These are phyloP conservation scores for Drosophila prostipennis DNA, from an alignment of 2,888 invertebrate genomes.

Conservation along the genomic window DNA sequence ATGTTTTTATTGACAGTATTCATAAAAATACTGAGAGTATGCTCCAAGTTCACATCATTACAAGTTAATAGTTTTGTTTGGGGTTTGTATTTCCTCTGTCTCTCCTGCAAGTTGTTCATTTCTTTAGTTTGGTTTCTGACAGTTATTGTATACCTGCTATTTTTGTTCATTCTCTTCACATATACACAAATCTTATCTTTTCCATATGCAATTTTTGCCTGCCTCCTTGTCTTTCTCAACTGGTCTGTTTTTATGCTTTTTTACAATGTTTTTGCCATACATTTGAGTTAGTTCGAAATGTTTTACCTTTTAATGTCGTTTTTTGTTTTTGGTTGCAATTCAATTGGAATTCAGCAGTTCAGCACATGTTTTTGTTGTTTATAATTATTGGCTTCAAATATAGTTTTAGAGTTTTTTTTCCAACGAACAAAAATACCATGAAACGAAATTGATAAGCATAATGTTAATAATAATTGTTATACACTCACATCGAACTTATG, in stretches of 20 bases:
- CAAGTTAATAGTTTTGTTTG: conserved; percentile 78
- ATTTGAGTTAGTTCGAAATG: conserved; percentile 30
- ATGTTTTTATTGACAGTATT: conserved; percentile 83
- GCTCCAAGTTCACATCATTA: conserved; percentile 84
- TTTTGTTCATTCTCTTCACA: conserved; percentile 51
- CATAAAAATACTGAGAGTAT: conserved; percentile 84
- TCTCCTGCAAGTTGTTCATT: conserved; percentile 56
- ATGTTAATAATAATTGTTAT: conserved; percentile 48
- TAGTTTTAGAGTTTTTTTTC: conserved; percentile 23
- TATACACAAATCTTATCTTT: conserved; percentile 68
- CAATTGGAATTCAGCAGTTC: conserved; percentile 60
- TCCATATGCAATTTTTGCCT: conserved; percentile 44
- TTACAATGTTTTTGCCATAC: conserved; percentile 63
- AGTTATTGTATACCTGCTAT: conserved; percentile 57
- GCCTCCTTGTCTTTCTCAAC: conserved; percentile 11
- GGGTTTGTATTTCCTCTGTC: conserved; percentile 37
- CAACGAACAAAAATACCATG: conserved; percentile 40
- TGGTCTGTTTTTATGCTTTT: conserved; percentile 44
- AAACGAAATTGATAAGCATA: conserved; percentile 41
- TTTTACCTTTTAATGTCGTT: conserved; percentile 3
- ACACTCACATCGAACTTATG: conserved; percentile 47
- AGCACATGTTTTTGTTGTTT: conserved; percentile 30
- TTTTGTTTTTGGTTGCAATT: conserved; percentile 33
- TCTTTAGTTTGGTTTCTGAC: conserved; percentile 57
- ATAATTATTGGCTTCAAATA: conserved; percentile 58